Conservation (phyloP, 2,797 vertebrate species). For the Chelonia mydas region DNA sequence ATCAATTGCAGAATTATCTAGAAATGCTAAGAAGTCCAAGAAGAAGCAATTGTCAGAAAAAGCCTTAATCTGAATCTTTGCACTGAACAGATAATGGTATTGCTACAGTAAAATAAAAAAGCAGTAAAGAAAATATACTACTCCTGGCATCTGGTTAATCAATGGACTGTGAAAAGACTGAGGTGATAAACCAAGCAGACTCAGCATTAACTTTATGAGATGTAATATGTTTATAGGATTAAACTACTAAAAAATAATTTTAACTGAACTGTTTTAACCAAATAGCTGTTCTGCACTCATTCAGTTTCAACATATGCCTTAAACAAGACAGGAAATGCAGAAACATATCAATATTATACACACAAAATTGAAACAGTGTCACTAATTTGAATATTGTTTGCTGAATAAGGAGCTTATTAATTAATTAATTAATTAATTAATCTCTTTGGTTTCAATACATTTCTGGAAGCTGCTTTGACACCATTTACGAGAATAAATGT, state of each 20-base stretch:
- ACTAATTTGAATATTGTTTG: conserved; percentile 64
- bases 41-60: conserved; percentile 58
- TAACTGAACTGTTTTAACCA: conserved; percentile 74
- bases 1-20: conserved; percentile 53
- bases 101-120: conserved; percentile 2
- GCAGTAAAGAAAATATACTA: conserved; percentile 48
- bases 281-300: conserved; percentile 61
- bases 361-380: conserved; percentile 71
- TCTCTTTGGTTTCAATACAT: conserved; percentile 57
- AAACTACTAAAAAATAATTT: conserved; percentile 79
- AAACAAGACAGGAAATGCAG: conserved; percentile 59
- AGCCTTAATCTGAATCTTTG: conserved; percentile 28
- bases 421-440: conserved; percentile 66
- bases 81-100: conserved; percentile 27
- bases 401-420: conserved; percentile 70
- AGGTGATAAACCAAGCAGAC: conserved; percentile 74
- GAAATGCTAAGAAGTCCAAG: conserved; percentile 40
- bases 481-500: conserved; percentile 57
- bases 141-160: conserved; percentile 69
- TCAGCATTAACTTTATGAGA: conserved; percentile 78
- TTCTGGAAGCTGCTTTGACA: conserved; percentile 57
- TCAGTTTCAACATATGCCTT: conserved; percentile 49
- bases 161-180: conserved; percentile 77
- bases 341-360: conserved; percentile 44
- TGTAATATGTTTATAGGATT: conserved; percentile 72